Conservation (phyloP, 2,113 vertebrate species). For the Stercorarius parasiticus region DNA sequence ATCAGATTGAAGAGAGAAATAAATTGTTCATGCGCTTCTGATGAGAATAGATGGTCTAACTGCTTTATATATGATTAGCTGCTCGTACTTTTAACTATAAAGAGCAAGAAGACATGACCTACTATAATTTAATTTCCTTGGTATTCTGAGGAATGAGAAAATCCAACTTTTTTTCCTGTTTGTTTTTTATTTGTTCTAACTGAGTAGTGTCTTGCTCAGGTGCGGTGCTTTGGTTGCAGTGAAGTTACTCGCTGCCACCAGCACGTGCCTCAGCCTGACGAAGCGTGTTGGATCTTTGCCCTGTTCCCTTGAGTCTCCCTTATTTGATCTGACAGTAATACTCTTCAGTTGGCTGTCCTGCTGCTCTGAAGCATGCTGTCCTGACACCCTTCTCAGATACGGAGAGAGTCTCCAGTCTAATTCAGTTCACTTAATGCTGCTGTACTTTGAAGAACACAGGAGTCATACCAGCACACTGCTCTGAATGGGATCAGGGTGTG, state of each 20-base stretch:
- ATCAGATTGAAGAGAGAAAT: not conserved
- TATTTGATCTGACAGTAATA: not conserved
- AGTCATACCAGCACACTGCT: not conserved
- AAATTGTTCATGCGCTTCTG: not conserved
- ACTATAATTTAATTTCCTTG: not conserved
- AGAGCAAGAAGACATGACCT: not conserved
- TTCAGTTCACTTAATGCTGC: not conserved
- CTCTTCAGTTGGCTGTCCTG: not conserved
- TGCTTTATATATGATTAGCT: not conserved
- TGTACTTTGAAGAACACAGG: not conserved
- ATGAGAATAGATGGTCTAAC: not conserved
- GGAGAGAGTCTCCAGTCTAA: not conserved
- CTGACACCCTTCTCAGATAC: not conserved
- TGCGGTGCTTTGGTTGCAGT: not conserved
- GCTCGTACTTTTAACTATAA: not conserved
- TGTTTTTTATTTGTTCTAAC: not conserved
- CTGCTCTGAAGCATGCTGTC: not conserved
- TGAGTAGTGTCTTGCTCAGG: not conserved
- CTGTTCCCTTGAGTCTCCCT: not conserved
- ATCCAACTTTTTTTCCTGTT: not conserved
- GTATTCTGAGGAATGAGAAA: not conserved
- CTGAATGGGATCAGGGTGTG: not conserved
- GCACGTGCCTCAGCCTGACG: rapidly evolving
- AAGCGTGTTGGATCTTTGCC: not conserved
- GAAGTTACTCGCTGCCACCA: rapidly evolving